Conservation (phyloP, 2,888 invertebrate species). For the Acleris literana region DNA sequence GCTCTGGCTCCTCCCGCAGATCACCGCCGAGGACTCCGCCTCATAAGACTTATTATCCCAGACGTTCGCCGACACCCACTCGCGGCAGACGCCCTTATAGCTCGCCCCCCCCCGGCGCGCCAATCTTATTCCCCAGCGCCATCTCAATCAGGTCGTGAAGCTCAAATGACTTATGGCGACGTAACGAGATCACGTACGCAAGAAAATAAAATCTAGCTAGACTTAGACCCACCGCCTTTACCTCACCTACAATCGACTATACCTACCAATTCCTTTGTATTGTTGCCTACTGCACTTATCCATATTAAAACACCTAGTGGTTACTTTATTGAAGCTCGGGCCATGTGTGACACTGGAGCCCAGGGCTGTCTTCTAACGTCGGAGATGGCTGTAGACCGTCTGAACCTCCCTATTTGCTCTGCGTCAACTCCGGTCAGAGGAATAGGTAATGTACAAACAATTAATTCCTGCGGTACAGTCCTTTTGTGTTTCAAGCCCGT, state of each 20-base stretch:
- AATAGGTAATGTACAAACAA: no score
- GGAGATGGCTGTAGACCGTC: no score
- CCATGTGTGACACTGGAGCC: not conserved
- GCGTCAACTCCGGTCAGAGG: no score
- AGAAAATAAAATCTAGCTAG: not conserved
- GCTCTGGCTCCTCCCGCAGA: not conserved
- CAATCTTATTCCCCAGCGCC: not conserved
- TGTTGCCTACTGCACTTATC: not conserved
- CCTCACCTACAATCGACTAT: not conserved
- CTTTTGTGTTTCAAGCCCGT: no score
- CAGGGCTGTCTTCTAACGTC: no score
- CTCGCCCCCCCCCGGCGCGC: not conserved
- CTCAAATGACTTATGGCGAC: not conserved
- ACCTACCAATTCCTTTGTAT: not conserved
- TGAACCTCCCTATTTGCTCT: not conserved
- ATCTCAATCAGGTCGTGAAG: not conserved
- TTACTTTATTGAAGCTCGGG: conserved; percentile 1
- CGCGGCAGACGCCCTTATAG: not conserved
- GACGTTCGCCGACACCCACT: not conserved
- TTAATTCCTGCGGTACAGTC: no score
- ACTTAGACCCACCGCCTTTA: not conserved
- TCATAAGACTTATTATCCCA: not conserved
- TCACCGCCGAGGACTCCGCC: not conserved
- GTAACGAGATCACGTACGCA: not conserved
- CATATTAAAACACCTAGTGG: not conserved